phyloP scores from a whole-genome alignment of 2,888 invertebrate species.

The Protonemura montana region DNA sequence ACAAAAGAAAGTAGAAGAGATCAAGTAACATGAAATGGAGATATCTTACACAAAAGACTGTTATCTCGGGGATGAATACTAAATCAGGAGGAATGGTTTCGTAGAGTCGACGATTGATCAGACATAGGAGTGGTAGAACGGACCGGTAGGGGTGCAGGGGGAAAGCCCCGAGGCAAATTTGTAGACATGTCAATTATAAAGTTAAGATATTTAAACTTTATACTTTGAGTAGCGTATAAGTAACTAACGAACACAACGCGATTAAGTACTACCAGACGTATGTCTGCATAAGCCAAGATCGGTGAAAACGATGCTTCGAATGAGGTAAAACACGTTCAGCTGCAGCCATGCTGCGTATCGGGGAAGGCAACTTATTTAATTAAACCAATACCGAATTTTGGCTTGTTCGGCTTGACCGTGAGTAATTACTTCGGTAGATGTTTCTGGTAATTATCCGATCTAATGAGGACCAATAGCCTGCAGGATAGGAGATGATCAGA shows the following conservation, averaged over 20 bases:
- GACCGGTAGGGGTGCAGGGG: not conserved
- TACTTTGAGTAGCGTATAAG: not conserved
- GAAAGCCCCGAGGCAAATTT: not conserved
- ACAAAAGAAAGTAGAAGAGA: conserved; percentile 35
- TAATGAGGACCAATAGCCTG: not conserved
- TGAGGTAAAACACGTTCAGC: not conserved
- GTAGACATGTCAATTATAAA: conserved; percentile 20
- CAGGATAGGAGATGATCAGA: not conserved
- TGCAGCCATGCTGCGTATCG: not conserved
- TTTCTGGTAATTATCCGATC: conserved; percentile 43
- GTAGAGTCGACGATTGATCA: conserved; percentile 31
- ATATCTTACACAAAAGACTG: conserved; percentile 14
- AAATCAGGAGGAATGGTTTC: conserved; percentile 46
- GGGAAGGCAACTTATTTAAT: conserved; percentile 7
- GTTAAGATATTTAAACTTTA: not conserved
- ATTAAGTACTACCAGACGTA: too few relatives aligned
- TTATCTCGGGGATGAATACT: conserved; percentile 44
- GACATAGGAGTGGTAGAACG: not conserved
- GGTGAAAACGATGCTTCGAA: too few relatives aligned
- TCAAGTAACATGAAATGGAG: conserved; percentile 21
- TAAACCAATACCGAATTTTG: conserved; percentile 34
- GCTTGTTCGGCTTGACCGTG: not conserved
- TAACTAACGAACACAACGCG: not conserved
- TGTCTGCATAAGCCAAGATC: too few relatives aligned
- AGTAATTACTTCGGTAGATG: conserved; percentile 24